Percentiles rank a stretch among this genome's conserved stretches.
These are phyloP conservation scores for Drosophila macrospina DNA, from an alignment of 2,888 invertebrate genomes.

Conservation along the genomic window DNA sequence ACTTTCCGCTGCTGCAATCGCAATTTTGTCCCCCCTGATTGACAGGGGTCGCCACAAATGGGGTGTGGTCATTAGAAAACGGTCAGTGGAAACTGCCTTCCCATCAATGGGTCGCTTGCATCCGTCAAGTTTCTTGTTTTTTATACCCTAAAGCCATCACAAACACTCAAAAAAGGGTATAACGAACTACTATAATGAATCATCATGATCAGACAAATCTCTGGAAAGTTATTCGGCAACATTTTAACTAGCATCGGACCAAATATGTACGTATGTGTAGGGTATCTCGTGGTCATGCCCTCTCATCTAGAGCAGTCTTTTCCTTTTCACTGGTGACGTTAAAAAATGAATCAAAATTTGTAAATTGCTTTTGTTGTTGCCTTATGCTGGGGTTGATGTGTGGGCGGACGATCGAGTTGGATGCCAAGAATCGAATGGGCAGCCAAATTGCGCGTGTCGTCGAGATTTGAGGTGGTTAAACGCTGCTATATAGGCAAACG, in stretches of 20 bases:
- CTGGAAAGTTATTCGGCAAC: too few relatives aligned
- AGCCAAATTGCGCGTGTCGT: slow-evolving; percentile 53
- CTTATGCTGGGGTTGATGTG: slow-evolving; percentile 16
- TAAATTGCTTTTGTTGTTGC: slow-evolving; percentile 42
- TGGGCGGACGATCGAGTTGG: slow-evolving; percentile 27
- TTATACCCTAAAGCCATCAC: too few relatives aligned
- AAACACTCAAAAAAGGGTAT: too few relatives aligned
- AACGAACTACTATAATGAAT: too few relatives aligned
- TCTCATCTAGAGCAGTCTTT: background rate
- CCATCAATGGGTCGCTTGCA: slow-evolving; percentile 32
- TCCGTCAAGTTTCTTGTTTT: slow-evolving; percentile 26
- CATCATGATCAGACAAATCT: too few relatives aligned
- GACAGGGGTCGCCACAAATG: slow-evolving; percentile 36
- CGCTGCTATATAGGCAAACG: background rate
- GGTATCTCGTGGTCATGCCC: too few relatives aligned
- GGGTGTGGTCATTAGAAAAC: slow-evolving; percentile 39
- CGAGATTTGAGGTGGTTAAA: slow-evolving; percentile 27
- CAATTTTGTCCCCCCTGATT: slow-evolving; percentile 49
- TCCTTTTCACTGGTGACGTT: slow-evolving; percentile 23
- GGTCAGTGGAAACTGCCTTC: background rate
- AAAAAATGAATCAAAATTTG: slow-evolving; percentile 18
- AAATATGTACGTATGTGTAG: too few relatives aligned
- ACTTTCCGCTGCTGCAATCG: slow-evolving; percentile 17
- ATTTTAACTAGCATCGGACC: too few relatives aligned
- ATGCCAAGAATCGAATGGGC: slow-evolving; percentile 34